A percentile compares a stretch with the other conserved stretches of the same genome.
Evolutionary conservation across 2,113 vertebrate genomes (phyloP).

Genomic region (Takifugu bimaculatus): DNA sequence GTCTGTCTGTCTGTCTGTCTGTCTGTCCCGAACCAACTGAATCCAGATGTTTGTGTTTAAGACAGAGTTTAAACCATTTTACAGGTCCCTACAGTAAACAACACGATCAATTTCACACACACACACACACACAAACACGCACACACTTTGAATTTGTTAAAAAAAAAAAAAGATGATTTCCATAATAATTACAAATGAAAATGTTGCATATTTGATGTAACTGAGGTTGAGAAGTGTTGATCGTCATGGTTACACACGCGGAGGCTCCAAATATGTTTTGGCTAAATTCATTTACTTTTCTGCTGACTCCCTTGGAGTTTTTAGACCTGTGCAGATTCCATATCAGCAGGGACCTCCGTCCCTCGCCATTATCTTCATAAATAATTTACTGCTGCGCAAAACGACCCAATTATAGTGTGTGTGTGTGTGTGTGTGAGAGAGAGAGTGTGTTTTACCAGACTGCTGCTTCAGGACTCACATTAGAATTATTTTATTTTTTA

Average conservation of each 20-base stretch:
- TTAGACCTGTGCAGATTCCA: slow-evolving; percentile 37
- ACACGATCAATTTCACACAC: too few species aligned
- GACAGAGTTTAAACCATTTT: too few species aligned
- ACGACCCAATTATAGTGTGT: slow-evolving; percentile 60
- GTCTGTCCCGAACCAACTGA: too few species aligned
- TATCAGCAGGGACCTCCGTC: slow-evolving; percentile 52
- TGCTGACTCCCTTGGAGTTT: slow-evolving; percentile 30
- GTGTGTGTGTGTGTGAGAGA: slow-evolving; percentile 11
- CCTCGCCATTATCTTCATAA: slow-evolving; percentile 50
- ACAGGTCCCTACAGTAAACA: too few species aligned
- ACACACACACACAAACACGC: too few species aligned
- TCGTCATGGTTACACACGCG: slow-evolving; percentile 14
- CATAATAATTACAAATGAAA: slow-evolving; percentile 13
- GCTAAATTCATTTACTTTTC: background rate
- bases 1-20: too few species aligned
- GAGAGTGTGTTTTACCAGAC: slow-evolving; percentile 25
- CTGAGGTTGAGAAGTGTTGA: background rate
- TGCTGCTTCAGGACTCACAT: slow-evolving; percentile 51
- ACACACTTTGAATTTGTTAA: too few species aligned
- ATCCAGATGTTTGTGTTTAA: too few species aligned
- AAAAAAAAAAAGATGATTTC: too few species aligned
- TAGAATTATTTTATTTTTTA: slow-evolving; percentile 28
- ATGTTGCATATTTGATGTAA: slow-evolving; percentile 6
- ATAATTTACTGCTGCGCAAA: slow-evolving; percentile 57
- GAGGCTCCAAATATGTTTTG: background rate